Percentiles rank a stretch among this genome's conserved stretches.
These are phyloP conservation scores for Avahi laniger DNA, from an alignment of 2,797 vertebrate genomes.

Conservation along the genomic window DNA sequence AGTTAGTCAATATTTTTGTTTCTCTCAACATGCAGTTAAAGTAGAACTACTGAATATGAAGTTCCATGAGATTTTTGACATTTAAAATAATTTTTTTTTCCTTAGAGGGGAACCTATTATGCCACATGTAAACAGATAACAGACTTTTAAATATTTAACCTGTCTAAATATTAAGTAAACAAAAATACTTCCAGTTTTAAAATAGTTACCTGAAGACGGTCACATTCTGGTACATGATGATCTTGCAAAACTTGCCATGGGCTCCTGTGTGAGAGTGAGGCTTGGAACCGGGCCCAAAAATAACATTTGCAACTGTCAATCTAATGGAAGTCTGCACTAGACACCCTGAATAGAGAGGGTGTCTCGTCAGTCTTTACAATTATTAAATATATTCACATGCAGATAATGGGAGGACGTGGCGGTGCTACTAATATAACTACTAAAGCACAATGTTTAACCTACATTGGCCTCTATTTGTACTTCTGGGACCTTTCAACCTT, in stretches of 20 bases:
- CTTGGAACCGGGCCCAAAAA: not conserved
- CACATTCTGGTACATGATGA: not conserved
- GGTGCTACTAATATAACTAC: not conserved
- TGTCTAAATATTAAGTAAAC: not conserved
- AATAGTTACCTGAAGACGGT: not conserved
- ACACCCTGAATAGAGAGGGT: not conserved
- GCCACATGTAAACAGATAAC: not conserved
- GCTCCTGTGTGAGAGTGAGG: not conserved
- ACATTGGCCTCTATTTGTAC: not conserved
- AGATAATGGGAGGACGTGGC: not conserved
- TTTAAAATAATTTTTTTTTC: constrained; percentile 44
- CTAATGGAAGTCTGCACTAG: too few relatives aligned
- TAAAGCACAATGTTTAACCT: not conserved
- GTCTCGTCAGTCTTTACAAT: not conserved
- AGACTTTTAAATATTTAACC: not conserved
- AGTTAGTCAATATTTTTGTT: constrained; percentile 53
- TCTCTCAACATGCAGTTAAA: not conserved
- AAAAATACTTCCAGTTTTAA: not conserved
- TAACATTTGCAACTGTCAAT: not conserved
- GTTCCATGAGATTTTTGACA: not conserved
- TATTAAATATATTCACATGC: not conserved
- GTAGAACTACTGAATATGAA: constrained; percentile 13
- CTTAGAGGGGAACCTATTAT: not conserved
- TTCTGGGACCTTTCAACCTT: not conserved
- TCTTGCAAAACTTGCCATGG: not conserved